Percentiles rank a stretch among this genome's conserved stretches.
Conservation (phyloP, 2,797 vertebrate species). For the Tadarida brasiliensis region DNA sequence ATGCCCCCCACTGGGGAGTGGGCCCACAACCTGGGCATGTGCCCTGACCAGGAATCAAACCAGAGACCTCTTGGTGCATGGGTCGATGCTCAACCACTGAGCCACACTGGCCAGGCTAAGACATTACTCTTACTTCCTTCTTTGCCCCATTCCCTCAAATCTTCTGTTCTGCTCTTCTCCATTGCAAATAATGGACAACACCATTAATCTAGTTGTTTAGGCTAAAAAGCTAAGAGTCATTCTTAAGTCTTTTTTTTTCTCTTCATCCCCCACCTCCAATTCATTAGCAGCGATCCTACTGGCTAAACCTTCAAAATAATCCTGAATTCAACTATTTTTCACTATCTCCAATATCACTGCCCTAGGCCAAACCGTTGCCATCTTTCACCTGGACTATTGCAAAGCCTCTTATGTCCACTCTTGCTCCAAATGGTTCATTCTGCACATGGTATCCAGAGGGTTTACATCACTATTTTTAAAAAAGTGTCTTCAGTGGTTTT, state of each 20-base stretch:
- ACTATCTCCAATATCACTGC: neutral
- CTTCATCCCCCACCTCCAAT: neutral
- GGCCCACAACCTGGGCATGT: too few species aligned
- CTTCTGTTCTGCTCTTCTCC: neutral
- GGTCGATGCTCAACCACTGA: too few species aligned
- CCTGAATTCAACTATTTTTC: constrained; percentile 11
- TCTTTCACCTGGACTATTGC: too few species aligned
- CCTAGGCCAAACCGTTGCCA: neutral
- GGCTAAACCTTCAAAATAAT: neutral
- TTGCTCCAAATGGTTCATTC: neutral
- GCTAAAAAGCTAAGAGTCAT: constrained; percentile 7
- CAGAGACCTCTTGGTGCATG: too few species aligned
- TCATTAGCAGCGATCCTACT: neutral
- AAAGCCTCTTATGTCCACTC: neutral
- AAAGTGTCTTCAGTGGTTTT: neutral
- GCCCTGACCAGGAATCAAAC: too few species aligned
- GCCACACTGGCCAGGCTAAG: too few species aligned
- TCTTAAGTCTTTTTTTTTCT: neutral
- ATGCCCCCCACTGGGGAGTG: too few species aligned
- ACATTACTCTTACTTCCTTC: neutral
- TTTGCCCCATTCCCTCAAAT: neutral
- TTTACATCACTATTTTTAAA: neutral
- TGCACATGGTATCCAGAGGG: neutral
- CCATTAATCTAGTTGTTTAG: neutral
- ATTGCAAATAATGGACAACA: constrained; percentile 20